Evolutionary conservation across 2,797 vertebrate genomes (phyloP).

Genomic region (Glossophaga mutica): DNA sequence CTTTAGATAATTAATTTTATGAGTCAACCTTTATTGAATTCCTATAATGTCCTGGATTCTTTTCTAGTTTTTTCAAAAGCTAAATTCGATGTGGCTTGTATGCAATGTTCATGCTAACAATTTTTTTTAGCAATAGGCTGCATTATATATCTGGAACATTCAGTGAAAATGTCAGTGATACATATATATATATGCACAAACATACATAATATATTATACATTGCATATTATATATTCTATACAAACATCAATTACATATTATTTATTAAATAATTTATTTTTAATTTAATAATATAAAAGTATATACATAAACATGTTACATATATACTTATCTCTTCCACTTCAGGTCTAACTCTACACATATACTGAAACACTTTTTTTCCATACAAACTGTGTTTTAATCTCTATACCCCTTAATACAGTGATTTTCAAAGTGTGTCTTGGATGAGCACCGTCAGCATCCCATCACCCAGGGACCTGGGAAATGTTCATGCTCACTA

Average conservation of each 20-base stretch:
- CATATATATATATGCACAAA: neutral
- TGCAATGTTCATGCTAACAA: neutral
- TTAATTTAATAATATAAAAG: neutral
- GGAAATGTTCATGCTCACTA: neutral
- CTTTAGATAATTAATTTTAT: slow-evolving; percentile 43
- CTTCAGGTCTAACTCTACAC: neutral
- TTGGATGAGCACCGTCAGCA: too few species aligned
- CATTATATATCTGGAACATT: neutral
- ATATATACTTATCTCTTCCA: neutral
- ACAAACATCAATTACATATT: neutral
- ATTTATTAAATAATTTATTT: neutral
- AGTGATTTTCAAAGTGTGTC: neutral
- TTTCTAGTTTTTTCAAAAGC: slow-evolving; percentile 15
- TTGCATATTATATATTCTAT: neutral
- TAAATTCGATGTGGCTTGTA: neutral
- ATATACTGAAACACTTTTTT: neutral
- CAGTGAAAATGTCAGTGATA: neutral
- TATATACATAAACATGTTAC: neutral
- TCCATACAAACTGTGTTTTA: neutral
- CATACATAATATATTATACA: neutral
- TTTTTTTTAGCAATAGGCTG: neutral
- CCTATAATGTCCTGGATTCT: neutral
- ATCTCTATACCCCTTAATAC: neutral
- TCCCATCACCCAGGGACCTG: neutral
- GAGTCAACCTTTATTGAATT: slow-evolving; percentile 46